Evolutionary conservation across 2,888 invertebrate genomes (phyloP).

Genomic region (Microdon myrmicae): DNA sequence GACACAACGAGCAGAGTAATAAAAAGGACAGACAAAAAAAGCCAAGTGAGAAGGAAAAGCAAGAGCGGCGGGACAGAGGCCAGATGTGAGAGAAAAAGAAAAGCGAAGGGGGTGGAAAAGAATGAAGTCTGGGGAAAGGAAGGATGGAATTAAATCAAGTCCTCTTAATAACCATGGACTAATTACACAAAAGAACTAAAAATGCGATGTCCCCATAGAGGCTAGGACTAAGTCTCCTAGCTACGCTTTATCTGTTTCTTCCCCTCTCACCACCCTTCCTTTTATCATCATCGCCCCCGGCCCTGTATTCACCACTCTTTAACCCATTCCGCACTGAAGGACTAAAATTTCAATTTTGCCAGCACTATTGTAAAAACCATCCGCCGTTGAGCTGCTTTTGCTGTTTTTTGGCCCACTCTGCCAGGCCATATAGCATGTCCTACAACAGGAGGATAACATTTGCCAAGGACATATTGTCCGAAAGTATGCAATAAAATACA

Average conservation of each 20-base stretch:
- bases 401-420: constrained; percentile 9
- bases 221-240: no score
- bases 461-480: constrained; percentile 49
- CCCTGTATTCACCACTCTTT: no score
- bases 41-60: constrained; percentile 25
- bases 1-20: constrained; percentile 43
- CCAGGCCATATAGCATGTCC: constrained; percentile 10
- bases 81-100: constrained; percentile 3
- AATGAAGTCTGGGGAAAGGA: no score
- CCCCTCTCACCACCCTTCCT: no score
- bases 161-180: constrained; percentile 50
- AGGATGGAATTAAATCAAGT: constrained; percentile 45
- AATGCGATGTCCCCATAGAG: no score
- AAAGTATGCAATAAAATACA: constrained; percentile 1
- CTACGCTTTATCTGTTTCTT: no score
- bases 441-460: constrained; percentile 42
- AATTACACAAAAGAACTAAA: no score
- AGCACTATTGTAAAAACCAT: constrained; percentile 45
- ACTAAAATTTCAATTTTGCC: constrained; percentile 49
- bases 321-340: no score
- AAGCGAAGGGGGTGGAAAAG: no score
- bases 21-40: no score
- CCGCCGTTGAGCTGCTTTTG: constrained; percentile 25
- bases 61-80: neutral
- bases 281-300: no score